Evolutionary conservation across 1,140 invertebrate species (phyloP).

Genomic region (Drosophila leontia): DNA sequence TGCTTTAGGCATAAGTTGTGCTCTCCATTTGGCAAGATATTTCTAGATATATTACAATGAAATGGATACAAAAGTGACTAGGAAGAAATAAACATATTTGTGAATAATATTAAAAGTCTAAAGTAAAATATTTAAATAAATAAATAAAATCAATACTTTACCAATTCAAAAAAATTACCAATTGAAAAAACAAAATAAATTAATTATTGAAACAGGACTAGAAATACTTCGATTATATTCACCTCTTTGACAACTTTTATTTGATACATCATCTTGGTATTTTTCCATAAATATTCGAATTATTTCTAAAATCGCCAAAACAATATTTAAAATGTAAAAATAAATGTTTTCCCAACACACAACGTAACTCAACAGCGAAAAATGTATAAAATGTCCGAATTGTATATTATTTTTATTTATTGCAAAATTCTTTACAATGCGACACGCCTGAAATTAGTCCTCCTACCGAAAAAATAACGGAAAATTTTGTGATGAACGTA

Average conservation of each 20-base stretch:
- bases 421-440: conserved; percentile 41
- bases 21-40: not conserved
- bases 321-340: not conserved
- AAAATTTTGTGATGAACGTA: conserved; percentile 29
- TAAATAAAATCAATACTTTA: too few species aligned
- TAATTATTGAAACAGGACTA: too few species aligned
- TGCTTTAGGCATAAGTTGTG: conserved; percentile 54
- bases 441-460: conserved; percentile 21
- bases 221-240: too few species aligned
- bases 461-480: not conserved
- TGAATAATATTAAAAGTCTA: too few species aligned
- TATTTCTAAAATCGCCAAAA: not conserved
- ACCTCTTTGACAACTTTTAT: too few species aligned
- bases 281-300: conserved; percentile 6
- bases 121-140: too few species aligned
- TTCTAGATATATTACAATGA: too few species aligned
- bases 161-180: too few species aligned
- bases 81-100: too few species aligned
- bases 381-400: conserved; percentile 33
- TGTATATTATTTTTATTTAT: conserved; percentile 26
- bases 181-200: too few species aligned
- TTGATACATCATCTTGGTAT: not conserved
- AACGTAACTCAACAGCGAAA: not conserved
- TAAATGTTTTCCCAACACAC: conserved; percentile 1
- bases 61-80: too few species aligned